phyloP scores from a whole-genome alignment of 2,888 invertebrate species.

The Deroplatys truncata region DNA sequence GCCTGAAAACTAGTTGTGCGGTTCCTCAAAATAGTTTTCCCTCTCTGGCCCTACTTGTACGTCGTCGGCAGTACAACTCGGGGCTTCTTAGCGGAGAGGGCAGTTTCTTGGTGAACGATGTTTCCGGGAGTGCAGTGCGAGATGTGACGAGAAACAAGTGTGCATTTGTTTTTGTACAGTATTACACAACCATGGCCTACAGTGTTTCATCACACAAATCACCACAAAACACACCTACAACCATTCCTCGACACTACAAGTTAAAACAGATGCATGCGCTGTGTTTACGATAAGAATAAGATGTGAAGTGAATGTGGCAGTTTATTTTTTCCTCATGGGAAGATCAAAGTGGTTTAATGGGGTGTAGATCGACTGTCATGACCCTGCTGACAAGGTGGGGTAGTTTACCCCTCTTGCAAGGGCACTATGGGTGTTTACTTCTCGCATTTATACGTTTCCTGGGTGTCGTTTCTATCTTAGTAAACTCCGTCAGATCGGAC shows the following conservation, averaged over 20 bases:
- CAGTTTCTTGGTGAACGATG: too few species aligned
- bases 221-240: too few species aligned
- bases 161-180: too few species aligned
- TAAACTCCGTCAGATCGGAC: constrained; percentile 15
- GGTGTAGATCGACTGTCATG: neutral
- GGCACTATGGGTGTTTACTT: neutral
- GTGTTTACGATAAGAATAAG: neutral
- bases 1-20: neutral
- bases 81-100: too few species aligned
- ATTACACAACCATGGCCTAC: too few species aligned
- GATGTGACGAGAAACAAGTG: too few species aligned
- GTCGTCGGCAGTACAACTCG: neutral
- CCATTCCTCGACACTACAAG: too few species aligned
- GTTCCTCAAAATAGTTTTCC: constrained; percentile 11
- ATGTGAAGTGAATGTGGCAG: neutral
- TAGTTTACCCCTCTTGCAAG: neutral
- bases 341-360: neutral
- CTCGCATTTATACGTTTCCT: neutral
- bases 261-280: neutral
- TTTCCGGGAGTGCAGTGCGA: neutral
- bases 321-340: neutral
- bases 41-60: neutral
- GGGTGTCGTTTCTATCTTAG: neutral
- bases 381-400: neutral
- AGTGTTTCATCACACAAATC: too few species aligned